Percentiles rank a stretch among this genome's conserved stretches.
Evolutionary conservation across 2,797 vertebrate genomes (phyloP).

Genomic region (Myotis pilosus): DNA sequence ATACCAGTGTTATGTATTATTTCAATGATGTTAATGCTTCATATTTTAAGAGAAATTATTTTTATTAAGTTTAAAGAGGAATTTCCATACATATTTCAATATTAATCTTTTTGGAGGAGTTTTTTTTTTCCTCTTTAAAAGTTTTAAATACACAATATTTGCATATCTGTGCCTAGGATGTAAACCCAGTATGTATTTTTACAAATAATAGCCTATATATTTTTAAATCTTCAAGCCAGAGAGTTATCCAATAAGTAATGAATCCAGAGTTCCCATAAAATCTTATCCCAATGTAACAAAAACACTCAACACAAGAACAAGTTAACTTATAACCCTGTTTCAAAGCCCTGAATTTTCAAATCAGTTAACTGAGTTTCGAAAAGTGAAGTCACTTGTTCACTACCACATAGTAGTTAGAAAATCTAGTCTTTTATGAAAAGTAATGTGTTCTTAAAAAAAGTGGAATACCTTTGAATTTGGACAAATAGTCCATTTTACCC

Average conservation of each 20-base stretch:
- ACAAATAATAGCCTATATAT: not conserved
- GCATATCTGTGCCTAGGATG: not conserved
- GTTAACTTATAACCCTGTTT: not conserved
- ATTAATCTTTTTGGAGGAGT: not conserved
- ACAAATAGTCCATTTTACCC: not conserved
- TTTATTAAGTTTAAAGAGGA: not conserved
- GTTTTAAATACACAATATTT: not conserved
- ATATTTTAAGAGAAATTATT: constrained; percentile 10
- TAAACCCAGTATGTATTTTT: not conserved
- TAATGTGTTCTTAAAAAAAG: not conserved
- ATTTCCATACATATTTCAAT: not conserved
- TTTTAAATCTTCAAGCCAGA: not conserved
- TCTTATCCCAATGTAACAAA: not conserved
- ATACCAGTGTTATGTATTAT: not conserved
- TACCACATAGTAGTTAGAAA: not conserved
- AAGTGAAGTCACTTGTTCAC: not conserved
- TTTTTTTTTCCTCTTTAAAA: not conserved
- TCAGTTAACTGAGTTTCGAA: not conserved
- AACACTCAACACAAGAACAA: not conserved
- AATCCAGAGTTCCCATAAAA: not conserved
- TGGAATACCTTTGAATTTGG: not conserved
- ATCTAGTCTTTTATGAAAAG: not conserved
- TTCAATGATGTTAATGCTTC: not conserved
- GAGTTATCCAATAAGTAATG: not conserved
- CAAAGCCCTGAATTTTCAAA: not conserved